Evolutionary conservation across 2,113 vertebrate species (phyloP).

Genomic region (Engraulis encrasicolus): DNA sequence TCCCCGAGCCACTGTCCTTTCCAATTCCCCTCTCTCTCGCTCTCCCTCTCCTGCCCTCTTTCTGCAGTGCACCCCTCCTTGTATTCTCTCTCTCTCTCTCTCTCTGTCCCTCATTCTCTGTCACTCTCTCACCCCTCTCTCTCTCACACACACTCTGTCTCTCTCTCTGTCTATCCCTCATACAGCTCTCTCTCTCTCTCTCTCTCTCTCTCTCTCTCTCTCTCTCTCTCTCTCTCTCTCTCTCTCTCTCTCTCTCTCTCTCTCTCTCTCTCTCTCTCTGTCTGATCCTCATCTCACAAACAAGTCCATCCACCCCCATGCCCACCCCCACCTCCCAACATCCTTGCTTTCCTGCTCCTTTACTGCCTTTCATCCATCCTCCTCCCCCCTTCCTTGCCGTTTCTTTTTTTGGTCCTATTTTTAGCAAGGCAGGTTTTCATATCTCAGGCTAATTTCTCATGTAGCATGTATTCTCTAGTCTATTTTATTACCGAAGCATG

Average conservation of each 20-base stretch:
- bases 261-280: neutral
- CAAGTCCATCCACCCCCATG: no score
- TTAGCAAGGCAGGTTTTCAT: neutral
- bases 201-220: neutral
- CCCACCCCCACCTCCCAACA: no score
- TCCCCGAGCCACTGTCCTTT: slow-evolving; percentile 5
- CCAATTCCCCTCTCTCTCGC: slow-evolving; percentile 2
- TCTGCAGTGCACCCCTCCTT: neutral
- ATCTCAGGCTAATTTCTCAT: neutral
- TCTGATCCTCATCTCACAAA: neutral
- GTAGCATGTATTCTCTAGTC: no score
- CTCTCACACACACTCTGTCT: slow-evolving; percentile 7
- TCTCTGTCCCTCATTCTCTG: slow-evolving; percentile 1
- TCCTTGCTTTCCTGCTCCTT: no score
- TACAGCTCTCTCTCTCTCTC: neutral
- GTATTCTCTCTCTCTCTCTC: neutral
- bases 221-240: neutral
- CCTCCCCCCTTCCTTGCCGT: neutral
- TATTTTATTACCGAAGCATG: no score
- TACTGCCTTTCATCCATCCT: neutral
- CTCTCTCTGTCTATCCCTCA: slow-evolving; percentile 2
- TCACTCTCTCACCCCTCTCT: neutral
- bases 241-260: neutral
- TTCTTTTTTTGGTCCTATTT: neutral
- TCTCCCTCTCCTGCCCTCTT: neutral